A percentile compares a stretch with the other conserved stretches of the same genome.
Evolutionary conservation across 2,797 vertebrate species (phyloP).

Genomic region (Knipowitschia caucasica): DNA sequence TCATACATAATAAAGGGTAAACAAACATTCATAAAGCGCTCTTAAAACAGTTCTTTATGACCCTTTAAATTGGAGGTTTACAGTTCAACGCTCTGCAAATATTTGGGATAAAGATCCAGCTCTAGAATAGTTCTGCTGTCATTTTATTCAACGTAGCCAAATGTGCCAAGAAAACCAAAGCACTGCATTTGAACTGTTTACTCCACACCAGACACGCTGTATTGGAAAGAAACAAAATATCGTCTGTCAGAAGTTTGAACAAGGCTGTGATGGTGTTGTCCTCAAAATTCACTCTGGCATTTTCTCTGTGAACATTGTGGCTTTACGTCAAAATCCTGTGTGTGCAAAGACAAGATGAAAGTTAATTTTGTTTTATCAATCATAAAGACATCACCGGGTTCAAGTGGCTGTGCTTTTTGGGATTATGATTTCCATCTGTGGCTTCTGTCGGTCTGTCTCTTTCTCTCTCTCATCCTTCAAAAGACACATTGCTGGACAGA

Average conservation of each 20-base stretch:
- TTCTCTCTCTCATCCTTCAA: constrained; percentile 48
- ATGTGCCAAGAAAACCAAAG: neutral
- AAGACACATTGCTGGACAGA: constrained; percentile 28
- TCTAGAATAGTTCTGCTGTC: neutral
- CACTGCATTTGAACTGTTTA: neutral
- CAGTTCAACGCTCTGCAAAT: neutral
- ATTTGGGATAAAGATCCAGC: neutral
- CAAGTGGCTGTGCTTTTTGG: constrained; percentile 55
- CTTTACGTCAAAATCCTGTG: constrained; percentile 58
- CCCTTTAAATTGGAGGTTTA: too few species aligned
- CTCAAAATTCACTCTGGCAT: constrained; percentile 23
- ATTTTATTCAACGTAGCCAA: neutral
- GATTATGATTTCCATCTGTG: constrained; percentile 66
- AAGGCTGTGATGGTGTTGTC: constrained; percentile 8
- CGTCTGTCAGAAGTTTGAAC: constrained; percentile 16
- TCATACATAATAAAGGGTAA: too few species aligned
- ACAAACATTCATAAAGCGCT: too few species aligned
- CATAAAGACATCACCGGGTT: constrained; percentile 52
- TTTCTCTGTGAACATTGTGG: constrained; percentile 24
- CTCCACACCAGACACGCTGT: constrained; percentile 16
- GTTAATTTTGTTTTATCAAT: constrained; percentile 22
- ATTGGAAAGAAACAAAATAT: constrained; percentile 17
- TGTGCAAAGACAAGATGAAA: constrained; percentile 34
- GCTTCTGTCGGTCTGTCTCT: constrained; percentile 58
- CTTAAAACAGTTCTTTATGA: too few species aligned